Evolutionary conservation across 2,888 invertebrate genomes (phyloP), one percentile per base, ranked within the genome.

Genomic region (Trachelus tabidus): DNA sequence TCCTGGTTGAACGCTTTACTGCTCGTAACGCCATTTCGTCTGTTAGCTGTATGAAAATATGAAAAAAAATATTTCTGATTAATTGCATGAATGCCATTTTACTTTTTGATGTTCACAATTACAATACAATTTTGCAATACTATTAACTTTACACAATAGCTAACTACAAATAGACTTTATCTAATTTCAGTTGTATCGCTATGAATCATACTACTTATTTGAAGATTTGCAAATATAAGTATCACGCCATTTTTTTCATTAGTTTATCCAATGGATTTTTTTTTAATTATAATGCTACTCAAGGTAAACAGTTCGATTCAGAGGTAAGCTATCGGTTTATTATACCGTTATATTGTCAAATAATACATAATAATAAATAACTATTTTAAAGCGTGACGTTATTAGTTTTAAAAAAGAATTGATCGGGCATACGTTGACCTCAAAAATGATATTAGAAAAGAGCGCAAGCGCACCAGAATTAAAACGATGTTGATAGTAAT

Each of bases 1-100:
- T n/a, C 71, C 56, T 71, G 68, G 35, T 71, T 77, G 56, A 77
- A 77, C 30, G 77, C 69, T 69, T 68, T 77, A 31, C 75, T 77
- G 3, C 69, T 71, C 12, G 71, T 15, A 35, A 75, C 69, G 40
- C 75, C 34, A 75, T 74, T 30, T 31, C 77, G 74, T 37, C 77
- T 71, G 34, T 75, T 75, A 71, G 40, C 71, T 33, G 11, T 30
- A 6, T 34, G 23, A 71, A 77, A 31, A 71, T 40, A 71, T 15
- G 33, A 4, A 30, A n/a, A 12, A 37, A 35, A 35, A 35, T 23
- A 1, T 77, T 23, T n/a, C n/a, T 69, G 11, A 73, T 33, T 34
- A 23, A 73, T 76, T 30, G 12, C n/a, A n/a, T 71, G 12, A 12
- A 35, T 12, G 9, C 33, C n/a, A 56, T 30, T 56, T 6, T 56